phyloP scores from a whole-genome alignment of 2,113 vertebrate species.

The Vidua macroura region DNA sequence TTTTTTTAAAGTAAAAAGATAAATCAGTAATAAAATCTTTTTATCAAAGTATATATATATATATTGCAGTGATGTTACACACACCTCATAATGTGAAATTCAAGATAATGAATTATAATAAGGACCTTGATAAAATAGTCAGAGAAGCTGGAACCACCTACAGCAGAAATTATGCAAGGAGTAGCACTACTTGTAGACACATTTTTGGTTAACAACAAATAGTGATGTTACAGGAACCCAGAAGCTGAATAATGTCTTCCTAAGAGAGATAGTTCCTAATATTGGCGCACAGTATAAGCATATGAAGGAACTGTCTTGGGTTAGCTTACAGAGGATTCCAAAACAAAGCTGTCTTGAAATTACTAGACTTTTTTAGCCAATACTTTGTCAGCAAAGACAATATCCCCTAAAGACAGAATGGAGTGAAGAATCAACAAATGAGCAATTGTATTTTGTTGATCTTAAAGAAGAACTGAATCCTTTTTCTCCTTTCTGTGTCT shows the following conservation, averaged over 20 bases:
- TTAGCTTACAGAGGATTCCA: not conserved
- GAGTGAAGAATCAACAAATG: not conserved
- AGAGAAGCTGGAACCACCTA: not conserved
- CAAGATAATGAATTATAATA: not conserved
- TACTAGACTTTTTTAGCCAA: not conserved
- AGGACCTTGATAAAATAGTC: not conserved
- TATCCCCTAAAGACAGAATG: not conserved
- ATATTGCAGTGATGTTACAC: not conserved
- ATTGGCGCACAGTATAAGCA: not conserved
- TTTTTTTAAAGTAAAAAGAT: fast-evolving
- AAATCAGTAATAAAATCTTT: not conserved
- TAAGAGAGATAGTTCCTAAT: not conserved
- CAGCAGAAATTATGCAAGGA: not conserved
- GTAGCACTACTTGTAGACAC: not conserved
- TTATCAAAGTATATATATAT: not conserved
- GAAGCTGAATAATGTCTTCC: not conserved
- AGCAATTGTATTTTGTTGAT: not conserved
- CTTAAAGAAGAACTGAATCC: not conserved
- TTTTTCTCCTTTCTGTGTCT: not conserved
- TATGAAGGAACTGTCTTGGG: not conserved
- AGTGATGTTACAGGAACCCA: not conserved
- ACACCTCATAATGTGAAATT: not conserved
- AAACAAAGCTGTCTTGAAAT: not conserved
- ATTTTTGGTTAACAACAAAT: not conserved
- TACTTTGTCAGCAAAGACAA: not conserved